Conservation (phyloP, 1,140 invertebrate genomes). For the Ips nitidus region DNA sequence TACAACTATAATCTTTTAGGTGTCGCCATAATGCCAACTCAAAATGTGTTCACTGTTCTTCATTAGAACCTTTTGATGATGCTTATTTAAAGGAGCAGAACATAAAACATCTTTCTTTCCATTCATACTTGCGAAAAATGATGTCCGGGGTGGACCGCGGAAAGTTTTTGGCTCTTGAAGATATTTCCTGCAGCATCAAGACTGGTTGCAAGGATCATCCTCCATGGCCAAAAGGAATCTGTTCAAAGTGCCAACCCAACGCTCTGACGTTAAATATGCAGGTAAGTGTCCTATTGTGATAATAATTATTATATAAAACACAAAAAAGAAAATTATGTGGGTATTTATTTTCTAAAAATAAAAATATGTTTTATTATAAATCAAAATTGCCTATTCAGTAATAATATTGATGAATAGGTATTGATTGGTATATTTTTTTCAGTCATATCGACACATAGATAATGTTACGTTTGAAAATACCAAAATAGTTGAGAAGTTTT, state of each 20-base stretch:
- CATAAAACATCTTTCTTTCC: conserved; percentile 98
- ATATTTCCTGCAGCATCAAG: conserved; percentile 91
- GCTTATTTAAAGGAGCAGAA: conserved; percentile 91
- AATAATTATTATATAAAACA: no score
- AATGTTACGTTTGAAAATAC: conserved; percentile 98
- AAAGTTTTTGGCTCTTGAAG: conserved; percentile 93
- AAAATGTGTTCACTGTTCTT: conserved; percentile 92
- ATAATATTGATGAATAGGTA: not conserved
- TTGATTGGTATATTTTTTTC: conserved; percentile 43
- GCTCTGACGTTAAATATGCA: conserved; percentile 94
- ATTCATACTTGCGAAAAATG: conserved; percentile 93
- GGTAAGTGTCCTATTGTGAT: conserved; percentile 51
- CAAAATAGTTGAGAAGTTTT: conserved; percentile 90
- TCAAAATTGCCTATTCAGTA: not conserved
- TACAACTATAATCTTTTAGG: conserved; percentile 53
- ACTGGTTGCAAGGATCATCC: conserved; percentile 93
- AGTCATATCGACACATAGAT: conserved; percentile 95
- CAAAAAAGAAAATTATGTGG: no score
- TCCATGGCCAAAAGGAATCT: conserved; percentile 98
- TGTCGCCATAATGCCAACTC: conserved; percentile 89
- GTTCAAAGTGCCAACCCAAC: conserved; percentile 97
- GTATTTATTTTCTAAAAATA: no score
- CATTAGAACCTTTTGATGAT: conserved; percentile 95
- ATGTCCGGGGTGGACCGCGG: conserved; percentile 89
- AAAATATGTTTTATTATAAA: not conserved